Evolutionary conservation across 2,113 vertebrate genomes (phyloP).

Genomic region (Gorsachius goisagi): DNA sequence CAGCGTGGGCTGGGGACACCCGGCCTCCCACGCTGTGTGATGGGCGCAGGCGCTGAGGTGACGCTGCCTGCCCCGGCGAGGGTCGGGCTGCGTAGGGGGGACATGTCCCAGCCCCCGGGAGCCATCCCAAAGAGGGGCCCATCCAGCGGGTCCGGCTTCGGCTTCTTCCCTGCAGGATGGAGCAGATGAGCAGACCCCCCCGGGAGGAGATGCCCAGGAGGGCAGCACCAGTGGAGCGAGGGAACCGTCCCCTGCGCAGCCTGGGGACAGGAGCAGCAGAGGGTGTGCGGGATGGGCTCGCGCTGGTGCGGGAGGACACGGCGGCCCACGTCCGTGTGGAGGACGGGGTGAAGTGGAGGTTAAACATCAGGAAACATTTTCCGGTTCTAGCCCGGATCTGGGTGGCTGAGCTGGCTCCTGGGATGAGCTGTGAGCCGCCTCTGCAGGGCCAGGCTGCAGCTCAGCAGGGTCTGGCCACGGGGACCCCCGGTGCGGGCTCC

Average conservation of each 20-base stretch:
- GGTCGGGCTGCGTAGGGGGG: fast-evolving
- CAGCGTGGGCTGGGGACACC: neutral
- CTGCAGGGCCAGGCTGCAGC: fast-evolving
- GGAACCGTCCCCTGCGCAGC: fast-evolving
- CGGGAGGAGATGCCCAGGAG: fast-evolving
- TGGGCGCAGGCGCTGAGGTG: neutral
- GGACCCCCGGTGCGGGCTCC: neutral
- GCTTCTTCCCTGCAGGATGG: neutral
- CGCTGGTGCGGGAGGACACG: fast-evolving
- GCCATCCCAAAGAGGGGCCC: neutral
- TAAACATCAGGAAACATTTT: neutral
- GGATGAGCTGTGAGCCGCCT: neutral
- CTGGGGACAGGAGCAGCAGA: neutral
- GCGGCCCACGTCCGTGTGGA: neutral
- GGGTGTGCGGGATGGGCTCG: fast-evolving
- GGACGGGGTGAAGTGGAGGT: neutral
- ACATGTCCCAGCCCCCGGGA: neutral
- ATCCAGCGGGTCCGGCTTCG: fast-evolving
- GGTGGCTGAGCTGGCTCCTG: neutral
- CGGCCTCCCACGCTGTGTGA: neutral
- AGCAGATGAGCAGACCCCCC: neutral
- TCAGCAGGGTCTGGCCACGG: neutral
- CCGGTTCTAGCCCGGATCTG: neutral
- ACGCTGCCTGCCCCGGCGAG: too few relatives aligned
- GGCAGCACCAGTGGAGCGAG: too few relatives aligned